A percentile compares a stretch with the other conserved stretches of the same genome.
Evolutionary conservation across 1,140 invertebrate species (phyloP).

Genomic region (Myzus persicae): DNA sequence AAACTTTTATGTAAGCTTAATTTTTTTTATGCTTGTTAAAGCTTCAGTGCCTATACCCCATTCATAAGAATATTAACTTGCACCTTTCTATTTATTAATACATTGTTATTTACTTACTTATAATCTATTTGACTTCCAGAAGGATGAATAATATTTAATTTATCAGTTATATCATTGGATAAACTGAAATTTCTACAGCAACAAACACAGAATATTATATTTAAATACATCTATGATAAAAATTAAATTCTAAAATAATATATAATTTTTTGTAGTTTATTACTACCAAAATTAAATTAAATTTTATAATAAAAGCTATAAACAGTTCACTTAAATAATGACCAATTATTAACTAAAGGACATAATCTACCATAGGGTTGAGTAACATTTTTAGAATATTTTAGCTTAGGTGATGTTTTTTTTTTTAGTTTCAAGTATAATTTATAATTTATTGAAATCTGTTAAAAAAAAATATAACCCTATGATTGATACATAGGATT

Average conservation of each 20-base stretch:
- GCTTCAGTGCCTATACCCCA: neutral
- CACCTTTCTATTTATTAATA: neutral
- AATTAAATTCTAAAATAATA: neutral
- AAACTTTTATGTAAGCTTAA: neutral
- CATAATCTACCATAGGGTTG: neutral
- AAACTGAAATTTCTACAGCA: conserved; percentile 19
- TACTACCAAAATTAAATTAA: too few relatives aligned
- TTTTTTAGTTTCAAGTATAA: too few relatives aligned
- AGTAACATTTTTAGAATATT: neutral
- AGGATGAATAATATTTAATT: neutral
- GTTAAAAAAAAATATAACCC: neutral
- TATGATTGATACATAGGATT: neutral
- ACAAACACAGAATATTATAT: neutral
- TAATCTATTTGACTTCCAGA: neutral
- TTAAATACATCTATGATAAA: neutral
- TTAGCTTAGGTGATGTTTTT: too few relatives aligned
- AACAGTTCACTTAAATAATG: too few relatives aligned
- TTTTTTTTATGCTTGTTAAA: neutral
- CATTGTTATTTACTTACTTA: neutral
- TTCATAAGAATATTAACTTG: neutral
- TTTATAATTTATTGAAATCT: neutral
- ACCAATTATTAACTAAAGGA: neutral
- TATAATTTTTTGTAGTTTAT: too few relatives aligned
- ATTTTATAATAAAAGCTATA: too few relatives aligned
- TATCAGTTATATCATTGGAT: neutral